These are phyloP conservation scores for Muntiacus reevesi DNA, from an alignment of 2,113 vertebrate genomes.

Conservation along the genomic window DNA sequence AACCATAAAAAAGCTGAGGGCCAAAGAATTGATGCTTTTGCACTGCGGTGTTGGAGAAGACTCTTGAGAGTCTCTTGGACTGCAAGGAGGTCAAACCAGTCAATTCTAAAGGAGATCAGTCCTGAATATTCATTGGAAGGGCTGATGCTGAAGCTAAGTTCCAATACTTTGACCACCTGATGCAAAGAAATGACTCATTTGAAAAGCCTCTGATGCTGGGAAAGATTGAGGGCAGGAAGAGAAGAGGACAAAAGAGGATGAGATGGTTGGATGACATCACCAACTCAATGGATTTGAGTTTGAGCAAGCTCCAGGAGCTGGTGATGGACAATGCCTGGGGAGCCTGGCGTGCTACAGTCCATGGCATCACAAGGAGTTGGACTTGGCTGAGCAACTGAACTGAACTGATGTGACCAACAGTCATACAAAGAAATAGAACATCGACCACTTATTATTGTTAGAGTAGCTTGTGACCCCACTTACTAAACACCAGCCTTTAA, in stretches of 20 bases:
- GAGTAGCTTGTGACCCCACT: too few species aligned
- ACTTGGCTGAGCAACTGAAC: background rate
- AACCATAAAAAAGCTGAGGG: background rate
- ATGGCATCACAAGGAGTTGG: background rate
- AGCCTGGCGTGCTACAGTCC: background rate
- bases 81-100: background rate
- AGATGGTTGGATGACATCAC: background rate
- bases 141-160: background rate
- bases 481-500: background rate
- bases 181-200: background rate
- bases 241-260: background rate
- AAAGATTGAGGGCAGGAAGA: background rate
- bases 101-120: background rate
- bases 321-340: background rate
- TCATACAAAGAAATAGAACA: accelerated
- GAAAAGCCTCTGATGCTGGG: background rate
- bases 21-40: background rate
- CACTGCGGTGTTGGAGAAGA: background rate
- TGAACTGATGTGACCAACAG: background rate
- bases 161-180: background rate
- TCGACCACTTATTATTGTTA: background rate
- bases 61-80: background rate
- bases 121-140: background rate
- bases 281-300: background rate
- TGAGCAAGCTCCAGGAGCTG: background rate